Conservation (phyloP, 2,888 invertebrate genomes). For the Cecidostiba fungosa region DNA sequence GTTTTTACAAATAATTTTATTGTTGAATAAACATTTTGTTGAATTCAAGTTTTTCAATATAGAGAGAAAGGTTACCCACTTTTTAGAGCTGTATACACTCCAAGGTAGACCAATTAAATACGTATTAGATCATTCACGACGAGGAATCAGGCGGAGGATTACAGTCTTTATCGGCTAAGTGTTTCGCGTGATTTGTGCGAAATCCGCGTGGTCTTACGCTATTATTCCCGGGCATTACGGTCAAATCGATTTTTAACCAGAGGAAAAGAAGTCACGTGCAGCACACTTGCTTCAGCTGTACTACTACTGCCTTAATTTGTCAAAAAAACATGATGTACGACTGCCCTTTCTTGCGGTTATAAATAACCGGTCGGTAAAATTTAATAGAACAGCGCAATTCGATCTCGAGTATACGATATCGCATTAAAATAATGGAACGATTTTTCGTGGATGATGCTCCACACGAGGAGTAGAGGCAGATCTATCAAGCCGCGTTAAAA, state of each 20-base stretch:
- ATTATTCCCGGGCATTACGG: slow-evolving; percentile 1
- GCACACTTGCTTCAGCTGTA: not conserved
- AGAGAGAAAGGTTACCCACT: too few species aligned
- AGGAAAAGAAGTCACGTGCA: slow-evolving; percentile 18
- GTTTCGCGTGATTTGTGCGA: slow-evolving; percentile 18
- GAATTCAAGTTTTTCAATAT: too few species aligned
- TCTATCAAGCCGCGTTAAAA: too few species aligned
- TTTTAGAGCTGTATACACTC: not conserved
- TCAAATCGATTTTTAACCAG: slow-evolving; percentile 16
- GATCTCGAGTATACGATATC: not conserved
- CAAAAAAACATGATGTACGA: not conserved
- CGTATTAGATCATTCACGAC: slow-evolving; percentile 1
- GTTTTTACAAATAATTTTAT: too few species aligned
- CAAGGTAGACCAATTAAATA: not conserved
- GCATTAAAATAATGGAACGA: too few species aligned
- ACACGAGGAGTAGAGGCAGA: too few species aligned
- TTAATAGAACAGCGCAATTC: not conserved
- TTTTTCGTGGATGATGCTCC: too few species aligned
- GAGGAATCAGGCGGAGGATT: not conserved
- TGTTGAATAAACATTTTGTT: too few species aligned
- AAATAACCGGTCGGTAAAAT: not conserved
- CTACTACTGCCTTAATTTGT: not conserved
- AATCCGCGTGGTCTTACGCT: slow-evolving; percentile 15
- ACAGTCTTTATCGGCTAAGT: slow-evolving; percentile 15
- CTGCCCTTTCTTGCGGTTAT: not conserved